A percentile compares a stretch with the other conserved stretches of the same genome.
phyloP scores from a whole-genome alignment of 2,797 vertebrate genomes.

The Falco novaeseelandiae region DNA sequence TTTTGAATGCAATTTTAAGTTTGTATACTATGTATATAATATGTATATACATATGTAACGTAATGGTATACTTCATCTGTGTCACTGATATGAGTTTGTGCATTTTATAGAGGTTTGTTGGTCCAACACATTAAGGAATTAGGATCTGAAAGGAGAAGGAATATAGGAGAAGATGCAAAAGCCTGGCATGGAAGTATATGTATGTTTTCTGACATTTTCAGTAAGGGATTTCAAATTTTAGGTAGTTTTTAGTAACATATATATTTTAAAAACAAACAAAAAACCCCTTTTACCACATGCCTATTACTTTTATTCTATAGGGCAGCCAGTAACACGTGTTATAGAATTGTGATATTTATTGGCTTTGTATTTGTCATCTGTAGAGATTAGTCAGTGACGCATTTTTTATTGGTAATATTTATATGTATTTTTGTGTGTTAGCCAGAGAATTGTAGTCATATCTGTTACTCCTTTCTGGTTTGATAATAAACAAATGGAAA shows the following conservation, averaged over 20 bases:
- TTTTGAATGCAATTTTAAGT: slow-evolving; percentile 3
- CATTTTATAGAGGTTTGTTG: not conserved
- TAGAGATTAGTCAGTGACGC: slow-evolving; percentile 52
- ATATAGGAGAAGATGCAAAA: not conserved
- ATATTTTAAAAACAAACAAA: not conserved
- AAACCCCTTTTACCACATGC: not conserved
- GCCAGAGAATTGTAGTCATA: slow-evolving; percentile 37
- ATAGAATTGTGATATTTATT: slow-evolving; percentile 69
- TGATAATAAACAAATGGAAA: slow-evolving; percentile 61
- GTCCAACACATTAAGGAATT: not conserved
- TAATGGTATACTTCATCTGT: not conserved
- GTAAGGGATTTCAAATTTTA: not conserved
- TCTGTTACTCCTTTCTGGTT: slow-evolving; percentile 42
- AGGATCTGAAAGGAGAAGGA: not conserved
- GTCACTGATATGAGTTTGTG: not conserved
- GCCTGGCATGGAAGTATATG: not conserved
- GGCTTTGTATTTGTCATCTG: slow-evolving; percentile 50
- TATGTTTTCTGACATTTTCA: not conserved
- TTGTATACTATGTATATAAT: not conserved
- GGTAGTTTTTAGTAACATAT: not conserved
- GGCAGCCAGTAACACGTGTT: slow-evolving; percentile 15
- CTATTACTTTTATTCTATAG: slow-evolving; percentile 16
- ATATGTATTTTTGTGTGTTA: not conserved
- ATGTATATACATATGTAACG: not conserved
- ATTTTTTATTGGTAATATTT: slow-evolving; percentile 61